Evolutionary conservation across 2,797 vertebrate genomes (phyloP).

Genomic region (Gymnocypris eckloni): DNA sequence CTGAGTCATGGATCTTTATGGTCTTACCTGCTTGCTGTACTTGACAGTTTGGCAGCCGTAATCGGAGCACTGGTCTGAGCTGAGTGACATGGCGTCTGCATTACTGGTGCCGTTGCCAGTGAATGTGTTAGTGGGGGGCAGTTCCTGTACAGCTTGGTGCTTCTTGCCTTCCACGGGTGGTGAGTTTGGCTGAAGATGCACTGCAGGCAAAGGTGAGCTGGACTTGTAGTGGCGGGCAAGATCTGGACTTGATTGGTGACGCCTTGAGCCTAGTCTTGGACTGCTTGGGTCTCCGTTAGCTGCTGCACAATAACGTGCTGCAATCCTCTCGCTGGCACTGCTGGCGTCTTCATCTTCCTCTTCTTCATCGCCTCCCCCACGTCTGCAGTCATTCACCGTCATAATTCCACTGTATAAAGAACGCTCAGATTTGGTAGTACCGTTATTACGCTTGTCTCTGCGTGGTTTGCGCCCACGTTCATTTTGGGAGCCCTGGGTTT

Average conservation of each 20-base stretch:
- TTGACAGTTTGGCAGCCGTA: conserved; percentile 95
- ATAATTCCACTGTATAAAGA: conserved; percentile 95
- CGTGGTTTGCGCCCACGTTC: conserved; percentile 74
- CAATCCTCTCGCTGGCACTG: conserved; percentile 75
- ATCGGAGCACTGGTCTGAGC: conserved; percentile 97
- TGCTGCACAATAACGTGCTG: conserved; percentile 77
- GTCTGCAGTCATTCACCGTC: conserved; percentile 89
- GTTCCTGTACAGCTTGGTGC: conserved; percentile 96
- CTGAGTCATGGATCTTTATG: not conserved
- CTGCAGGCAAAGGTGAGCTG: conserved; percentile 93
- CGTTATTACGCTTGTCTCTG: conserved; percentile 74
- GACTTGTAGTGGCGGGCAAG: conserved; percentile 97
- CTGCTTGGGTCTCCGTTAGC: conserved; percentile 82
- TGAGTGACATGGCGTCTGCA: conserved; percentile 88
- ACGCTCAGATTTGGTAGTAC: conserved; percentile 89
- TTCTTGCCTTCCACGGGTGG: conserved; percentile 94
- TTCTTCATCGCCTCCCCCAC: conserved; percentile 86
- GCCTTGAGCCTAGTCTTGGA: conserved; percentile 85
- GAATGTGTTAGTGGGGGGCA: conserved; percentile 97
- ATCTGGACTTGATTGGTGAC: conserved; percentile 93
- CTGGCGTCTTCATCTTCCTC: conserved; percentile 88
- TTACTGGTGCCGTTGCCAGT: conserved; percentile 79
- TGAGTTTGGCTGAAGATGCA: conserved; percentile 94
- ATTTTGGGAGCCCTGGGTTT: conserved; percentile 62
- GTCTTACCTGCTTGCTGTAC: conserved; percentile 96